Percentiles rank a stretch among this genome's conserved stretches.
phyloP scores from a whole-genome alignment of 2,113 vertebrate species.

The Alectura lathami region DNA sequence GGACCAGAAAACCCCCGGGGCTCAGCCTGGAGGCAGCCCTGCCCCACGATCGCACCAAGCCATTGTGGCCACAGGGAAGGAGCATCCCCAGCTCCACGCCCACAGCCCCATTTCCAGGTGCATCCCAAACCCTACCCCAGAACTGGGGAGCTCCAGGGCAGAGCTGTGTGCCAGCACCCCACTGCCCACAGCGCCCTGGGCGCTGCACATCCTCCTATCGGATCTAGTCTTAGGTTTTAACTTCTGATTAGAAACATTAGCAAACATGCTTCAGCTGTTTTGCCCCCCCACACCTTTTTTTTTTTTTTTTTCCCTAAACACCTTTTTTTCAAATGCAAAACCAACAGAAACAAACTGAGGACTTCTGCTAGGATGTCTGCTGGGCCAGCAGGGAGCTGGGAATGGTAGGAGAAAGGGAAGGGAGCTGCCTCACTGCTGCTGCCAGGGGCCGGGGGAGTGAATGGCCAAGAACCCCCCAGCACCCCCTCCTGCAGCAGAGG shows the following conservation, averaged over 20 bases:
- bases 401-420: neutral
- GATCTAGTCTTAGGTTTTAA: neutral
- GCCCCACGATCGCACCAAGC: too few relatives aligned
- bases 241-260: neutral
- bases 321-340: neutral
- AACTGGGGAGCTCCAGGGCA: neutral
- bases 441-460: too few relatives aligned
- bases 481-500: too few relatives aligned
- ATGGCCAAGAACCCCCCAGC: too few relatives aligned
- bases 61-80: accelerated
- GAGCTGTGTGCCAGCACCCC: too few relatives aligned
- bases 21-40: neutral
- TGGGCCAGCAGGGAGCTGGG: too few relatives aligned
- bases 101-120: neutral
- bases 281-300: too few relatives aligned
- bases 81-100: neutral
- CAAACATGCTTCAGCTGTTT: accelerated
- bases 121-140: neutral
- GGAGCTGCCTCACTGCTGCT: too few relatives aligned
- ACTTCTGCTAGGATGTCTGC: too few relatives aligned
- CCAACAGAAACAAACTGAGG: neutral
- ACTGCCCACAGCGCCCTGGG: neutral
- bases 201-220: neutral
- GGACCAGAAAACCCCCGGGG: neutral
- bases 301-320: neutral